Conservation (phyloP, 2,888 invertebrate species). For the Heliconius sara region DNA sequence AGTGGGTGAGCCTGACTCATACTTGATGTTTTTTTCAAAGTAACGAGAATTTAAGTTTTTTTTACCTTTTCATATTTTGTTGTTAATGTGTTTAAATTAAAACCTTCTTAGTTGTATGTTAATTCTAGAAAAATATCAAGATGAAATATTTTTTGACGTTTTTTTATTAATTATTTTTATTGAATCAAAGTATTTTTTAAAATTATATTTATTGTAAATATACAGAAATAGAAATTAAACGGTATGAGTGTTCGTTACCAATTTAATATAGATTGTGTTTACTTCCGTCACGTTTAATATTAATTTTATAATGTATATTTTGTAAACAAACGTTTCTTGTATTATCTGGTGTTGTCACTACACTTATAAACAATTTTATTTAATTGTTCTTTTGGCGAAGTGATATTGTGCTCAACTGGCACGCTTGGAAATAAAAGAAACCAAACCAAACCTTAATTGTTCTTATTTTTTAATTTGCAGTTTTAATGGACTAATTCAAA, state of each 20-base stretch:
- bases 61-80: not conserved
- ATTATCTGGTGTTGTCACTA: not conserved
- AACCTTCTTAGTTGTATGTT: not conserved
- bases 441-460: no score
- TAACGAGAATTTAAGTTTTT: not conserved
- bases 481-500: no score
- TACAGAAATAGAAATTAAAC: not conserved
- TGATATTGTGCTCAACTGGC: no score
- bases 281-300: not conserved
- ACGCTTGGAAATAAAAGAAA: no score
- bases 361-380: not conserved
- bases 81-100: not conserved
- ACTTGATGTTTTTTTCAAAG: not conserved
- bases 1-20: no score
- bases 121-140: not conserved
- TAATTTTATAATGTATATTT: not conserved
- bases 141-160: constrained; percentile 7
- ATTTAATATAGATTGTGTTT: no score
- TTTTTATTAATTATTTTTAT: not conserved
- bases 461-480: no score
- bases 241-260: constrained; percentile 1
- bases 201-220: not conserved
- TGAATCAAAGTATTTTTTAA: not conserved
- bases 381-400: no score
- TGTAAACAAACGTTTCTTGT: not conserved